Evolutionary conservation across 2,113 vertebrate genomes (phyloP).

Genomic region (Spizaetus ornatus): DNA sequence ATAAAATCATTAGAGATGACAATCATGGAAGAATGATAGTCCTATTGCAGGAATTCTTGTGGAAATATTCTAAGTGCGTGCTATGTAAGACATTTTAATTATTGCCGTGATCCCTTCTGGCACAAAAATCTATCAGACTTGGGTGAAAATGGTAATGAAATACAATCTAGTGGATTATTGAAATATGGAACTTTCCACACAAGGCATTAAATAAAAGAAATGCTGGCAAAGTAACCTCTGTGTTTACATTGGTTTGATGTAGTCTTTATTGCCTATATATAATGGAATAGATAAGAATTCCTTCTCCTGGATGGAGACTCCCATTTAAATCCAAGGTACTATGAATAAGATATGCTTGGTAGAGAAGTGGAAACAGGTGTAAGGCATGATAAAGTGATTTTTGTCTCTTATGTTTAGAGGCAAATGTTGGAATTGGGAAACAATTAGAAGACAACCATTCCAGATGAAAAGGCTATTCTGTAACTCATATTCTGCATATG

Average conservation of each 20-base stretch:
- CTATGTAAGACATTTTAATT: background rate
- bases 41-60: background rate
- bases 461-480: background rate
- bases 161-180: background rate
- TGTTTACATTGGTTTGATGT: background rate
- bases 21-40: background rate
- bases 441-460: background rate
- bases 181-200: background rate
- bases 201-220: background rate
- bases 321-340: background rate
- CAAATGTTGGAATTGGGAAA: background rate
- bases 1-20: background rate
- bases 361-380: background rate
- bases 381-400: background rate
- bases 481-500: background rate
- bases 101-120: background rate
- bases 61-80: background rate
- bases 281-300: background rate
- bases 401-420: background rate
- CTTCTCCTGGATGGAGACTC: background rate
- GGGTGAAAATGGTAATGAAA: background rate
- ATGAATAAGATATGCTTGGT: fast-evolving
- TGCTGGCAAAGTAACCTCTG: background rate
- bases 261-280: background rate
- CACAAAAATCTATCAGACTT: background rate